phyloP scores from a whole-genome alignment of 2,113 vertebrate species.

The Rhabdomys dilectus region DNA sequence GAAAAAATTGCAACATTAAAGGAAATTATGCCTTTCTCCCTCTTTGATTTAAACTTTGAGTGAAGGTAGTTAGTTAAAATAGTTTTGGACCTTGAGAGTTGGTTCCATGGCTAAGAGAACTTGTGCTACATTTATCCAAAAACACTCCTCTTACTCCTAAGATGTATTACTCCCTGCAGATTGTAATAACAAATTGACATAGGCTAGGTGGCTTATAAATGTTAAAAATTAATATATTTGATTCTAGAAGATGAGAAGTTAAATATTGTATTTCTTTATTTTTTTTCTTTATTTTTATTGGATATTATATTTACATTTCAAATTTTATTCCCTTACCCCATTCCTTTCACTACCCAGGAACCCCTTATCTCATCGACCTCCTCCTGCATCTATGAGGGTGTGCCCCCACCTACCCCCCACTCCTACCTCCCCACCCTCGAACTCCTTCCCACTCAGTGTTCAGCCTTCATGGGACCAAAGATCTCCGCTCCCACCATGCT shows the following conservation, averaged over 20 bases:
- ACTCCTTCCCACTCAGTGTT: too few species aligned
- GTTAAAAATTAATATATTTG: not conserved
- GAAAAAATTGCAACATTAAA: not conserved
- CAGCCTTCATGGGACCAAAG: too few species aligned
- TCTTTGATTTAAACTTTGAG: not conserved
- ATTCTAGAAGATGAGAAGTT: not conserved
- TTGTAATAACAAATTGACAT: not conserved
- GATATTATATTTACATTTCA: too few species aligned
- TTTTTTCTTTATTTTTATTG: too few species aligned
- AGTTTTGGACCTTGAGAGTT: not conserved
- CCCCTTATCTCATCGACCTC: too few species aligned
- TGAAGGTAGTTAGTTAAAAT: not conserved
- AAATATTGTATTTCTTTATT: too few species aligned
- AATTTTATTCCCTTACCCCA: too few species aligned
- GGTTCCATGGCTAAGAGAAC: not conserved
- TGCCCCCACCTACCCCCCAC: too few species aligned
- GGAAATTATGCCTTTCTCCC: not conserved
- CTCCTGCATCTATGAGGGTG: too few species aligned
- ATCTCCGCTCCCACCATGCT: too few species aligned
- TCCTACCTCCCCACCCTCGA: too few species aligned
- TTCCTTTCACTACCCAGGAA: too few species aligned
- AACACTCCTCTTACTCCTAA: not conserved
- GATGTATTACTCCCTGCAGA: not conserved
- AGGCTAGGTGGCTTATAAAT: not conserved
- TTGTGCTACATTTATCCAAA: not conserved